phyloP scores from a whole-genome alignment of 2,888 invertebrate genomes.

The Euclidia mi region DNA sequence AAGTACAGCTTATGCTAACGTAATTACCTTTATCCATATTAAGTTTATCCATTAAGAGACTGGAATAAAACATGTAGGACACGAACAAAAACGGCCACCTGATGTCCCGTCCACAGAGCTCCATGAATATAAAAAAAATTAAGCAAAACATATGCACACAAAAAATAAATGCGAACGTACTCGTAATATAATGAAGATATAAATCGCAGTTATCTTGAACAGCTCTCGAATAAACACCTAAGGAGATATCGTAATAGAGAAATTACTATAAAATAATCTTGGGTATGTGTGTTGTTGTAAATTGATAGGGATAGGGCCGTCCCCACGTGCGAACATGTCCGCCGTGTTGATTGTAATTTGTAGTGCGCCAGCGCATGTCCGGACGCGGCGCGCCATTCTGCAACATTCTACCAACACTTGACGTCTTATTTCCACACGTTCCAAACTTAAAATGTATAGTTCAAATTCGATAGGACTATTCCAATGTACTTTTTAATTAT shows the following conservation, averaged over 20 bases:
- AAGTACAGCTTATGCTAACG: neutral
- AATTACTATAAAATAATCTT: conserved; percentile 85
- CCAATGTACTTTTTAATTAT: neutral
- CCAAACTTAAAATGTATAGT: too few species aligned
- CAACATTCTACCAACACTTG: conserved; percentile 43
- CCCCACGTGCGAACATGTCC: conserved; percentile 86
- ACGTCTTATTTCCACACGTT: conserved; percentile 13
- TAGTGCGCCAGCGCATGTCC: conserved; percentile 83
- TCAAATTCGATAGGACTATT: neutral
- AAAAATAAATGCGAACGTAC: conserved; percentile 45
- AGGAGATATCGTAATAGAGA: conserved; percentile 80
- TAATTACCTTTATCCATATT: conserved; percentile 8
- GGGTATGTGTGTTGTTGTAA: conserved; percentile 76
- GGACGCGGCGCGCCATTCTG: conserved; percentile 69
- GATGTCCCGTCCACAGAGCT: conserved; percentile 25
- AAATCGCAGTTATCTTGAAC: conserved; percentile 57
- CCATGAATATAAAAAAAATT: conserved; percentile 44
- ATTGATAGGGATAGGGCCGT: conserved; percentile 83
- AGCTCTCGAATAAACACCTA: conserved; percentile 57
- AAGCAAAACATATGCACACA: conserved; percentile 29
- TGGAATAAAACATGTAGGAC: conserved; percentile 14
- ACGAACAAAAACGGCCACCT: conserved; percentile 36
- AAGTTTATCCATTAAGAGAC: conserved; percentile 13
- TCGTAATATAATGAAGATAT: conserved; percentile 58
- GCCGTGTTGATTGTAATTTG: conserved; percentile 89